phyloP scores from a whole-genome alignment of 2,797 vertebrate species.

The Scomberomorus guttatus region DNA sequence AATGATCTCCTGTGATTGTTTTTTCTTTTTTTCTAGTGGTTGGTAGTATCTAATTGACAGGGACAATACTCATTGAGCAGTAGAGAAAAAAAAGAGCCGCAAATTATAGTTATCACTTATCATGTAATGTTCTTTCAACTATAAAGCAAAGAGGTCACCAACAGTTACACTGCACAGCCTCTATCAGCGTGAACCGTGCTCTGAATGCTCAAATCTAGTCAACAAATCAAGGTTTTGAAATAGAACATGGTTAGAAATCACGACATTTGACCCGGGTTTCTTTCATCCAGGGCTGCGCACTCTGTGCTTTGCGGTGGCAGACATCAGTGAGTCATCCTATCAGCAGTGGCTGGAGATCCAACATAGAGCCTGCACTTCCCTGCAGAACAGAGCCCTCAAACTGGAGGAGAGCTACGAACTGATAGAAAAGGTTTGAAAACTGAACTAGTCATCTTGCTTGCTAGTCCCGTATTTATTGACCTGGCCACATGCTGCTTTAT shows the following conservation, averaged over 20 bases:
- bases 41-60: not conserved
- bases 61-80: not conserved
- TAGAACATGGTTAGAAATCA: not conserved
- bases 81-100: not conserved
- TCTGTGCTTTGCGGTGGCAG: constrained; percentile 95
- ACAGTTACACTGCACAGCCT: not conserved
- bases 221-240: not conserved
- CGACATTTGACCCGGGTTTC: constrained; percentile 17
- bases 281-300: constrained; percentile 91
- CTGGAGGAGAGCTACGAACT: constrained; percentile 97
- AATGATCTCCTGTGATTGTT: not conserved
- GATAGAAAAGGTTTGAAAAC: constrained; percentile 92
- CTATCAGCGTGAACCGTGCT: not conserved
- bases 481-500: not conserved
- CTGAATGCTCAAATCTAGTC: not conserved
- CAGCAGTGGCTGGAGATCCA: constrained; percentile 93
- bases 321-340: constrained; percentile 94
- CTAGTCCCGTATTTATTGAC: constrained; percentile 21
- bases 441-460: not conserved
- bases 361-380: constrained; percentile 90
- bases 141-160: not conserved
- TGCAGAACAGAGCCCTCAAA: constrained; percentile 95
- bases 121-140: not conserved
- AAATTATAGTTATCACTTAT: no score
- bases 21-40: not conserved